phyloP scores from a whole-genome alignment of 2,797 vertebrate genomes.

The Lutjanus campechanus region DNA sequence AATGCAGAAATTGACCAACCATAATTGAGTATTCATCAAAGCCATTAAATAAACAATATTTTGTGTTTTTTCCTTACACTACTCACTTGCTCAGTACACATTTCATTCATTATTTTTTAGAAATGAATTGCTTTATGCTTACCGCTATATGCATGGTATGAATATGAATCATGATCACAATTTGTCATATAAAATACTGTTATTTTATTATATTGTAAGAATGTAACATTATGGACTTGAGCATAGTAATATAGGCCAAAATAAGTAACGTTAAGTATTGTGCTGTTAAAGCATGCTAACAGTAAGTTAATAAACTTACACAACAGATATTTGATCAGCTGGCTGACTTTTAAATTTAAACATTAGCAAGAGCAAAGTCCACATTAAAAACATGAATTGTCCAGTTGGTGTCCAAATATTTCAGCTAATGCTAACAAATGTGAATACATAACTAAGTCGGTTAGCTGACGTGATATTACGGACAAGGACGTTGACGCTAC shows the following conservation, averaged over 20 bases:
- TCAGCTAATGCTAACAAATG: not conserved
- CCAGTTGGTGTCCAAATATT: not conserved
- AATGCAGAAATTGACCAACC: too few species aligned
- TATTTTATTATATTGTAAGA: not conserved
- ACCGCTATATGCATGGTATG: too few species aligned
- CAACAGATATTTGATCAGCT: not conserved
- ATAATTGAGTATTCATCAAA: too few species aligned
- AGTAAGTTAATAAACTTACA: not conserved
- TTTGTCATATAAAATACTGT: not conserved
- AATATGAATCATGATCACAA: too few species aligned
- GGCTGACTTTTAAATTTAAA: not conserved
- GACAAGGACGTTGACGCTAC: too few species aligned
- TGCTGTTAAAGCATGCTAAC: too few species aligned
- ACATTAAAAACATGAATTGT: not conserved
- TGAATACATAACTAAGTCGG: not conserved
- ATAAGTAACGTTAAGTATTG: not conserved
- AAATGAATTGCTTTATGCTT: too few species aligned
- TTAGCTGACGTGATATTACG: not conserved
- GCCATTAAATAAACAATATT: not conserved
- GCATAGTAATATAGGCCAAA: not conserved
- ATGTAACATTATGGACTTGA: not conserved
- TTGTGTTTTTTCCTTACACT: not conserved
- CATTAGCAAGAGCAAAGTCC: not conserved
- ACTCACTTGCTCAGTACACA: not conserved
- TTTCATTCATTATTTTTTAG: not conserved